Evolutionary conservation across 2,888 invertebrate genomes (phyloP), one percentile per base, ranked within the genome.

Genomic region (Lissonota sp.): DNA sequence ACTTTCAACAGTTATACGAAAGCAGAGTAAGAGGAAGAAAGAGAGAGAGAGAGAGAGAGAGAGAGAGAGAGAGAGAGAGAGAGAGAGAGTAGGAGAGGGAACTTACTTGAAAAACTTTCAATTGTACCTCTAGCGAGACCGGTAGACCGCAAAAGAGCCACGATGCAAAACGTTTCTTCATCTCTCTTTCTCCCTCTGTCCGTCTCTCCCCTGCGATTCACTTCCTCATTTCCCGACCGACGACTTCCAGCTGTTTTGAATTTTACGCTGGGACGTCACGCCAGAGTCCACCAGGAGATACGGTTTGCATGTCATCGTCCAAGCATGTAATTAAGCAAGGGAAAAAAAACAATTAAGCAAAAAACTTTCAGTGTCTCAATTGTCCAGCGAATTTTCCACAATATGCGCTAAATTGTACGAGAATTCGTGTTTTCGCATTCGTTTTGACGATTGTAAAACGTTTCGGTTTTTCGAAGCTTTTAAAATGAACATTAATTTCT

Each of bases 91-190:
- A 51, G 51, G 39, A 39, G 40, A 74, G 66, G 67, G 42, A 80
- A 80, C 72, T 77, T 73, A 39, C 58, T 70, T 64, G 73, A 64
- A 77, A 80, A 80, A 80, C 77, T 80, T 80, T 80, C 73, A 80
- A 80, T 80, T 80, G 72, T 73, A 77, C 73, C 58, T 60, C 53
- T 49, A 58, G 53, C 69, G 57, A 62, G 26, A 53, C 12, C 69
- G 60, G 12, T 42, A 60, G 73, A 77, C 80, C 73, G 80, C 80
- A 73, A 73, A 26, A 26, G 51, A 69, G 72, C 78, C 72, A 73
- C 77, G 62, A 63, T 64, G 77, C 69, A 77, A 77, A 73, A 69
- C 72, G 77, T 51, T 63, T 64, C 14, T 49, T 8, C 12, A 10
- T 49, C 49, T 5, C 49, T 49, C 49, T 12, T 0, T 5, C 49